phyloP scores from a whole-genome alignment of 2,113 vertebrate species.

The Pollachius pollachius region DNA sequence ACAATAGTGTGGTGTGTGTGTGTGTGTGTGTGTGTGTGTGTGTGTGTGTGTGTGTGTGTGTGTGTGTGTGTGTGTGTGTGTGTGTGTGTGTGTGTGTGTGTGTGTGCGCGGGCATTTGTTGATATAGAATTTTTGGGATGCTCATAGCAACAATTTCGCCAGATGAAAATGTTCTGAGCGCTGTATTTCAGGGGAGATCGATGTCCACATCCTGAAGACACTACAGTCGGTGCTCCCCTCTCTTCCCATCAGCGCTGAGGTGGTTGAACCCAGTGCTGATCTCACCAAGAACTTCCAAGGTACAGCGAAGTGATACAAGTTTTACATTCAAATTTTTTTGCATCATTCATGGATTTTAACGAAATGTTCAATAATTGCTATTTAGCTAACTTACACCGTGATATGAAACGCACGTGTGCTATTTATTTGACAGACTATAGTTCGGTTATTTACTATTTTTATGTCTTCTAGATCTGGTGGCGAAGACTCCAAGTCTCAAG shows the following conservation, averaged over 20 bases:
- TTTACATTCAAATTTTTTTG: background rate
- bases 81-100: too few relatives aligned
- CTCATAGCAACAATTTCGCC: too few relatives aligned
- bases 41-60: too few relatives aligned
- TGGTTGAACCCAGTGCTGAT: conserved; percentile 79
- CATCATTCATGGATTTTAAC: background rate
- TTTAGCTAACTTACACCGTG: background rate
- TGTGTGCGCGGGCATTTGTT: too few relatives aligned
- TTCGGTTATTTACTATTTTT: background rate
- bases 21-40: too few relatives aligned
- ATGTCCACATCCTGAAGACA: conserved; percentile 78
- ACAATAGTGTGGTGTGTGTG: too few relatives aligned
- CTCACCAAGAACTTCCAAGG: conserved; percentile 84
- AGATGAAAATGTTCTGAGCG: background rate
- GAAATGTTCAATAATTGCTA: background rate
- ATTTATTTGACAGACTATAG: background rate
- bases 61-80: too few relatives aligned
- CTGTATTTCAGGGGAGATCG: conserved; percentile 78
- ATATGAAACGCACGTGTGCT: too few relatives aligned
- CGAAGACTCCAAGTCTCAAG: conserved; percentile 71
- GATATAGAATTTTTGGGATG: too few relatives aligned
- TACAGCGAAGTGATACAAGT: conserved; percentile 42
- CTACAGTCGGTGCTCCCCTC: conserved; percentile 72
- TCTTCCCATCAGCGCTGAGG: conserved; percentile 72
- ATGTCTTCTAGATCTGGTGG: conserved; percentile 69